Percentiles rank a stretch among this genome's conserved stretches.
Evolutionary conservation across 1,140 invertebrate genomes (phyloP).

Genomic region (Ceratosolen fusciceps): DNA sequence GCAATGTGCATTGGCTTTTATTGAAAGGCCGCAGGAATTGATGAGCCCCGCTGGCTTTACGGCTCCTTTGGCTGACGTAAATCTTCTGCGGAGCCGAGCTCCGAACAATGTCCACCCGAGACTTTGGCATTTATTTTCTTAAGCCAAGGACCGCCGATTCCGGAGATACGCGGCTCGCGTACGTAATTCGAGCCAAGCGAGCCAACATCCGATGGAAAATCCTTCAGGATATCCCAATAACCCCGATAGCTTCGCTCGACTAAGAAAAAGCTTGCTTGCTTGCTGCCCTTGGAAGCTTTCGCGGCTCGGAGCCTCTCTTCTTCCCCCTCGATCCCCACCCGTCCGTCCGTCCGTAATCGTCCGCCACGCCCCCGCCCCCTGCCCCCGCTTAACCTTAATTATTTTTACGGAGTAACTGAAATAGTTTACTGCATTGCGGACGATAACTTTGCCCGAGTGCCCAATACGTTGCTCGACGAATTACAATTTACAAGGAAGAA

Average conservation of each 20-base stretch:
- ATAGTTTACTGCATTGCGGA: neutral
- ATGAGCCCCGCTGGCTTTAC: neutral
- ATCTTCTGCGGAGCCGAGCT: neutral
- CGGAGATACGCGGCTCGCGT: too few relatives aligned
- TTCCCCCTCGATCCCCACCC: too few relatives aligned
- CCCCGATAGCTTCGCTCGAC: too few relatives aligned
- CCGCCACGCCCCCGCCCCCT: too few relatives aligned
- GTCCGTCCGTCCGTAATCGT: too few relatives aligned
- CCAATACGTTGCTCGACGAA: neutral
- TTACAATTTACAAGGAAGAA: neutral
- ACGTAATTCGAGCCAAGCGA: too few relatives aligned
- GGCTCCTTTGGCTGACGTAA: neutral
- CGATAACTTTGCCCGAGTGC: neutral
- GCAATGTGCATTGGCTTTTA: slow-evolving; percentile 18
- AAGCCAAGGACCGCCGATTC: too few relatives aligned
- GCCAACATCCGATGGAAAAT: too few relatives aligned
- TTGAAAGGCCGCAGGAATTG: slow-evolving; percentile 1
- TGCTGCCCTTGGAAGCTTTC: too few relatives aligned
- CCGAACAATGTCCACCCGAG: neutral
- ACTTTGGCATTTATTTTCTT: neutral
- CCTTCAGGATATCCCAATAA: too few relatives aligned
- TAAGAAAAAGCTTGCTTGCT: too few relatives aligned
- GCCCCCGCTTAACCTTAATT: neutral
- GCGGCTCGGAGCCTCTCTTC: too few relatives aligned
- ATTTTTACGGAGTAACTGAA: neutral